Percentiles rank a stretch among this genome's conserved stretches.
These are phyloP conservation scores for Ageneiosus marmoratus DNA, from an alignment of 2,113 vertebrate species.

Conservation along the genomic window DNA sequence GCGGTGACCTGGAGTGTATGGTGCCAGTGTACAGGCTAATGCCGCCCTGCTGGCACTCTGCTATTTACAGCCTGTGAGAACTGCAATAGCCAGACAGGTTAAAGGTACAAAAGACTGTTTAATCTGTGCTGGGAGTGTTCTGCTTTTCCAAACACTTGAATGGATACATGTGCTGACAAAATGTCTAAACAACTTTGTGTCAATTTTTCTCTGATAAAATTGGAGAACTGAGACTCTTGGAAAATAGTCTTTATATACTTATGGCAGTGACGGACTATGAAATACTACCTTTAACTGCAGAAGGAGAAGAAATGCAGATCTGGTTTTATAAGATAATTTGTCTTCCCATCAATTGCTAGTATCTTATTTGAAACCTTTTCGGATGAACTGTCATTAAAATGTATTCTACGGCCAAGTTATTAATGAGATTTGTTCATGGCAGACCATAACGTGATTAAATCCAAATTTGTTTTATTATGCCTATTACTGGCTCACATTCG, in stretches of 20 bases:
- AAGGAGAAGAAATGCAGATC: no score
- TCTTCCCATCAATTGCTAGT: no score
- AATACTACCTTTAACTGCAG: no score
- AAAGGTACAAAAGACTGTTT: slow-evolving; percentile 11
- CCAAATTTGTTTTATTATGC: no score
- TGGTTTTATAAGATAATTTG: no score
- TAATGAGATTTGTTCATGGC: no score
- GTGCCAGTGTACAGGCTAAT: slow-evolving; percentile 5
- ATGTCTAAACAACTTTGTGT: neutral
- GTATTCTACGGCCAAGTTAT: no score
- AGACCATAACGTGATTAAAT: no score
- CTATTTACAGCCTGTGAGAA: slow-evolving; percentile 40
- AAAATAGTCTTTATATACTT: neutral
- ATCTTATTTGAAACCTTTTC: no score
- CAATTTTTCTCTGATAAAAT: neutral
- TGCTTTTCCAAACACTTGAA: neutral
- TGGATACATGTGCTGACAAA: neutral
- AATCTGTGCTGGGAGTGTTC: neutral
- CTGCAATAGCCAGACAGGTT: slow-evolving; percentile 10
- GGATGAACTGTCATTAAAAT: no score
- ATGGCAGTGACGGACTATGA: no score
- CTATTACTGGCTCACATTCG: no score
- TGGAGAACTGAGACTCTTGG: neutral
- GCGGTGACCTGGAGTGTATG: neutral
- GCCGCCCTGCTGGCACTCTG: neutral